Evolutionary conservation across 2,113 vertebrate species (phyloP), one percentile per base, ranked within the genome.

Genomic region (Xyrauchen texanus): DNA sequence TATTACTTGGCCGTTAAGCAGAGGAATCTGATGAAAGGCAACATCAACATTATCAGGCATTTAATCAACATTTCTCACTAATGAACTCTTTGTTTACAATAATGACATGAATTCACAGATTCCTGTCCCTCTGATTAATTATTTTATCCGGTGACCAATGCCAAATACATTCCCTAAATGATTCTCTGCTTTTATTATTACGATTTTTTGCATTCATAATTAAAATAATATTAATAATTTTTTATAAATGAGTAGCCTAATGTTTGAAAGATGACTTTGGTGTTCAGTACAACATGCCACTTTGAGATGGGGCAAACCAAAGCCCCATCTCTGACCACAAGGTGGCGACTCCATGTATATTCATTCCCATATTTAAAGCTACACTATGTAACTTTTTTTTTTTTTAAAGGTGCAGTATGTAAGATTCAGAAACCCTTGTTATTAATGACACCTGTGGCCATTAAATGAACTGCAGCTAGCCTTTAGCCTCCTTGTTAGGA

Each of bases 21-120:
- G 68, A 80, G 79, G 78, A 83, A 83, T 83, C 68, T 68, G 78
- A 81, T 81, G 71, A 83, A 83, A 76, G 68, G 64, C 68, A 74
- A 74, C 82, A 83, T 77, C 68, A 63, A 68, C 74, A 78, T 68
- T 78, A 76, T 78, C 78, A 79, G 68, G 68, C 77, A 68, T 83
- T 70, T 77, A 83, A 83, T 83, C 78, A 83, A 83, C 82, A 83
- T 83, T 83, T 81, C 77, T 83, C 57, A 65, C 51, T 81, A 83
- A 83, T 81, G 64, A 83, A 52, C 67, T 78, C 79, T 83, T 77
- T 83, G 82, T 83, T 74, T 78, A 74, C 77, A 79, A 68, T 57
- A 81, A 73, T 55, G 7, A 64, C 57, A 11, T 83, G 82, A 57
- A 67, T 73, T 45, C 78, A 4, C 34, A 3, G 78, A 67, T 42